Conservation (phyloP, 2,888 invertebrate genomes). For the Lasioglossum malachurum region DNA sequence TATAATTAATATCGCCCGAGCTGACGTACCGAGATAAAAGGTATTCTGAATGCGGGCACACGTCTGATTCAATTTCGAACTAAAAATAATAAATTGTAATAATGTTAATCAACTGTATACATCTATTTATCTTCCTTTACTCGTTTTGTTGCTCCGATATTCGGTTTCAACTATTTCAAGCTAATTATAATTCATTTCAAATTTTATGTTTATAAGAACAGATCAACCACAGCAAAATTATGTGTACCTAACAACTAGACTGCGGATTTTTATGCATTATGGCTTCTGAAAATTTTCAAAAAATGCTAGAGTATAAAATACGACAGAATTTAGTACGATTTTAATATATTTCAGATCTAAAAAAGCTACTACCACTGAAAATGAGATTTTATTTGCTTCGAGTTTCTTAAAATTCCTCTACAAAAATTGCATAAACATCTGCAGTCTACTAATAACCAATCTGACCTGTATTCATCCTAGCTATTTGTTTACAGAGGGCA, state of each 20-base stretch:
- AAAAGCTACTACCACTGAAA: no score
- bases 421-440: no score
- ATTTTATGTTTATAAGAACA: constrained; percentile 29
- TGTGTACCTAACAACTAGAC: not conserved
- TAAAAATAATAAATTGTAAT: constrained; percentile 83
- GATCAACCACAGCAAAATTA: not conserved
- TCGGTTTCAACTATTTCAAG: constrained; percentile 26
- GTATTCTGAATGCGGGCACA: constrained; percentile 74
- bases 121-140: constrained; percentile 46
- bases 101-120: constrained; percentile 68
- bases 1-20: constrained; percentile 79
- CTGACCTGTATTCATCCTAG: not conserved
- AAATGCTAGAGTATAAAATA: no score
- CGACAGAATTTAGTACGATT: no score
- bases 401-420: no score
- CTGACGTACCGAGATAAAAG: constrained; percentile 75
- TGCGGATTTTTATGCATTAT: no score
- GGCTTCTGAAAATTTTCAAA: no score
- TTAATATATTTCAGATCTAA: no score
- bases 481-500: not conserved
- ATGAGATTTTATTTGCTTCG: no score
- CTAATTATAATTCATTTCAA: constrained; percentile 27
- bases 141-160: constrained; percentile 30
- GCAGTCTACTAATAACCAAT: not conserved
- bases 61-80: constrained; percentile 77